These are phyloP conservation scores for Graphium colonna DNA, from an alignment of 2,888 invertebrate genomes.

Conservation along the genomic window DNA sequence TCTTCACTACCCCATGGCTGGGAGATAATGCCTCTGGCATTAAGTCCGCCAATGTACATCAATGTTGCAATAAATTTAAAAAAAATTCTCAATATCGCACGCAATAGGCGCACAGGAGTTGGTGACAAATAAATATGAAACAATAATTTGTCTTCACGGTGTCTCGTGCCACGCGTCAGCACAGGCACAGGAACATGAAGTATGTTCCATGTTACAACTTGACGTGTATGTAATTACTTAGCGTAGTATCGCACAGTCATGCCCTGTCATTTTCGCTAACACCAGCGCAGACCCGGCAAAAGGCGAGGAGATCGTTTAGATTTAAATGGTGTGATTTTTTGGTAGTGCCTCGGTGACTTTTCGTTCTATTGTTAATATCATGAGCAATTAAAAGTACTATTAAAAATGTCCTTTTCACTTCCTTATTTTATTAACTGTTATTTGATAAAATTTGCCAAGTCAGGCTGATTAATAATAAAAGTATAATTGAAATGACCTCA, in stretches of 20 bases:
- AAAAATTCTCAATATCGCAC: not conserved
- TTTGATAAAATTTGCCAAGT: not conserved
- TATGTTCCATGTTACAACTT: conserved; percentile 51
- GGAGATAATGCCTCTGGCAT: too few relatives aligned
- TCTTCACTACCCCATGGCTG: too few relatives aligned
- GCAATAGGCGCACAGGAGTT: not conserved
- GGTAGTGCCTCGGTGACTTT: conserved; percentile 4
- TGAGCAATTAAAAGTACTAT: not conserved
- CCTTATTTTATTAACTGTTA: not conserved
- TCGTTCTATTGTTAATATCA: not conserved
- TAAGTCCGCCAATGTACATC: too few relatives aligned
- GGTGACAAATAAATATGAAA: conserved; percentile 17
- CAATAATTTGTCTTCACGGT: conserved; percentile 27
- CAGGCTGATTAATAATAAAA: not conserved
- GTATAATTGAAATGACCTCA: not conserved
- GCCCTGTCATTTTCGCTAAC: conserved; percentile 70
- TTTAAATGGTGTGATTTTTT: conserved; percentile 17
- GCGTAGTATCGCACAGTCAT: conserved; percentile 64
- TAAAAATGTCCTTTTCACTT: not conserved
- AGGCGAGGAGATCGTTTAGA: conserved; percentile 17
- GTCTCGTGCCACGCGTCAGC: conserved; percentile 25
- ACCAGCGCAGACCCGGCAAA: conserved; percentile 20
- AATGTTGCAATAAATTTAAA: too few relatives aligned
- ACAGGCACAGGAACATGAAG: conserved; percentile 39
- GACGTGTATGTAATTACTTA: conserved; percentile 76